Conservation (phyloP, 1,140 invertebrate species). For the Penaeus chinensis region DNA sequence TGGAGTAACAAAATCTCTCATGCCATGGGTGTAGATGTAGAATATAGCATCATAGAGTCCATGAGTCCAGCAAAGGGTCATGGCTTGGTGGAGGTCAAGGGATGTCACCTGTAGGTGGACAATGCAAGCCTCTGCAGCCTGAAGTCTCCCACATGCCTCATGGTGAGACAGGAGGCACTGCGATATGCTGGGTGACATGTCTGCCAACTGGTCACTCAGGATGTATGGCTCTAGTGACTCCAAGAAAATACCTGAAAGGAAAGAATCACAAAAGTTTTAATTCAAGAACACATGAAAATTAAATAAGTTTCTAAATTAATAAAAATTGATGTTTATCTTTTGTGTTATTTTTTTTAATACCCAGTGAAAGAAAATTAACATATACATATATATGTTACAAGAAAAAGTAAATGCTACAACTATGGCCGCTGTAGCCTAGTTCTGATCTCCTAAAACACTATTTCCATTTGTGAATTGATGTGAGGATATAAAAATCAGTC, state of each 20-base stretch:
- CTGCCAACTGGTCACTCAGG: slow-evolving; percentile 70
- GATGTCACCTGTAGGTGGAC: slow-evolving; percentile 85
- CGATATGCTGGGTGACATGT: slow-evolving; percentile 72
- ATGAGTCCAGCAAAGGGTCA: slow-evolving; percentile 82
- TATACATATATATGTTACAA: too few species aligned
- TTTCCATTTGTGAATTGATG: too few species aligned
- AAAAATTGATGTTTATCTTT: too few species aligned
- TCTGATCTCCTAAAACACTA: too few species aligned
- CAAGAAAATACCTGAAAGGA: slow-evolving; percentile 68
- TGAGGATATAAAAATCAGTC: too few species aligned
- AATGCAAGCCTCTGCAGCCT: slow-evolving; percentile 82
- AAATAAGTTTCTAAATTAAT: too few species aligned
- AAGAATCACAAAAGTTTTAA: background rate
- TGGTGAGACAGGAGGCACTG: slow-evolving; percentile 73
- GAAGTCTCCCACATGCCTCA: slow-evolving; percentile 69
- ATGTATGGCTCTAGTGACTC: slow-evolving; percentile 74
- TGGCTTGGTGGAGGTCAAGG: slow-evolving; percentile 89
- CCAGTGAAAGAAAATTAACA: too few species aligned
- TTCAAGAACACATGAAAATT: background rate
- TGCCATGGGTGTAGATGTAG: slow-evolving; percentile 87
- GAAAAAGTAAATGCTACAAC: too few species aligned
- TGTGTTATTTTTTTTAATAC: too few species aligned
- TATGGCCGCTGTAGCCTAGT: too few species aligned
- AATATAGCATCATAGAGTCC: slow-evolving; percentile 88
- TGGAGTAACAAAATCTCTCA: slow-evolving; percentile 85